Evolutionary conservation across 2,888 invertebrate species (phyloP), one percentile per base, ranked within the genome.

Genomic region (Griposia aprilina): DNA sequence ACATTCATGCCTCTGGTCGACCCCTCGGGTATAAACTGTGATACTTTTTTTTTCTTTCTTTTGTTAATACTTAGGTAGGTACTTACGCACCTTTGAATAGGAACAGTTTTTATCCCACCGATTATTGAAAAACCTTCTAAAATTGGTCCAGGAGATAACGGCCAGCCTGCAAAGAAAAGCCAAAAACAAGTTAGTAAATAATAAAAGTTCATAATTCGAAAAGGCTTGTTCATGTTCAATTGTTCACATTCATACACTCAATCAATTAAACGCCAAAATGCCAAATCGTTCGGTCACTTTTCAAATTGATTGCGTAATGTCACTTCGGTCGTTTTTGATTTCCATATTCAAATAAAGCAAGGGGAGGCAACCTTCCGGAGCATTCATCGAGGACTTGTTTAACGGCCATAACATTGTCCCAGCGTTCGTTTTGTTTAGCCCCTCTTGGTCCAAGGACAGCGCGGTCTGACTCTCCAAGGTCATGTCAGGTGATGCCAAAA

Each of bases 381-480:
- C 81, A 89, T 88, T 88, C 89, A 88, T 74, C 52, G 74, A 78
- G 76, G 87, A 89, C 89, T 88, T 80, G 89, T 90, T 90, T 91
- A 91, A 91, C 91, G 90, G 91, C 90, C 78, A 84, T 80, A 86
- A 81, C 81, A 86, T 88, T 89, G 85, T 90, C 78, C 83, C 76
- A 67, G 71, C 85, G 81, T 83, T 86, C 82, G 80, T 89, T 88
- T 89, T 89, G 89, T 88, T 80, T 55, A 79, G 81, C 83, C 88
- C 90, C 90, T 87, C 88, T 82, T 83, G 76, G 72, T 69, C 84
- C 88, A 90, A 90, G 90, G 90, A 87, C 90, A 87, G 36, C 80
- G 79, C 45, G 76, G 78, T 73, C 71, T 80, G 87, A 76, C 82
- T 59, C 7, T 45, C 60, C 90, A 90, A 90, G 90, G 90, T 88